A percentile compares a stretch with the other conserved stretches of the same genome.
Conservation (phyloP, 2,113 vertebrate genomes). For the Marcusenius ussheri region DNA sequence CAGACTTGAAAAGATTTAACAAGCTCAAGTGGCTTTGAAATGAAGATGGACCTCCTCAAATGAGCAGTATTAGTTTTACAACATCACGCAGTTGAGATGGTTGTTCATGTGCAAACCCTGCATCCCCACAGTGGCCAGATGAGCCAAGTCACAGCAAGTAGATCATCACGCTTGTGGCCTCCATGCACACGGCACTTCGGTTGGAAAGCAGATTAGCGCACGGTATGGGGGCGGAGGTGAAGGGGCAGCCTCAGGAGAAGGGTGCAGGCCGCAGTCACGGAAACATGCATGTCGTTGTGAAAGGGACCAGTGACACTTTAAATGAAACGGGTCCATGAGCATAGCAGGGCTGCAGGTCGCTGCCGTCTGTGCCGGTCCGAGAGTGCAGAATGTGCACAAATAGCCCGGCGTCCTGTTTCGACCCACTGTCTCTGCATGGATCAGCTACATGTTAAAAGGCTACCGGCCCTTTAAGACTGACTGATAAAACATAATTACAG, state of each 20-base stretch:
- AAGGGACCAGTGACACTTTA: not conserved
- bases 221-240: not conserved
- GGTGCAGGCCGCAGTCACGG: not conserved
- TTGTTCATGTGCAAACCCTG: not conserved
- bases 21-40: not conserved
- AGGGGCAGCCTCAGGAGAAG: not conserved
- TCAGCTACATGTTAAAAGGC: not conserved
- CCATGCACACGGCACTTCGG: not conserved
- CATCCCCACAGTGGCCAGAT: not conserved
- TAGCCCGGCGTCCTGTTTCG: not conserved
- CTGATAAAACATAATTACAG: slow-evolving; percentile 5
- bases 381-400: not conserved
- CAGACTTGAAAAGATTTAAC: not conserved
- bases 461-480: not conserved
- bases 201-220: not conserved
- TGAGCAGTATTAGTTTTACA: not conserved
- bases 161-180: not conserved
- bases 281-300: not conserved
- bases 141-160: not conserved
- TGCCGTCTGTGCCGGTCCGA: not conserved
- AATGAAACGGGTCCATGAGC: not conserved
- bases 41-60: not conserved
- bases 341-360: not conserved
- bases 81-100: not conserved
- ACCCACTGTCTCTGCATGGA: not conserved